Evolutionary conservation across 2,888 invertebrate species (phyloP).

Genomic region (Heliconius ismenius): DNA sequence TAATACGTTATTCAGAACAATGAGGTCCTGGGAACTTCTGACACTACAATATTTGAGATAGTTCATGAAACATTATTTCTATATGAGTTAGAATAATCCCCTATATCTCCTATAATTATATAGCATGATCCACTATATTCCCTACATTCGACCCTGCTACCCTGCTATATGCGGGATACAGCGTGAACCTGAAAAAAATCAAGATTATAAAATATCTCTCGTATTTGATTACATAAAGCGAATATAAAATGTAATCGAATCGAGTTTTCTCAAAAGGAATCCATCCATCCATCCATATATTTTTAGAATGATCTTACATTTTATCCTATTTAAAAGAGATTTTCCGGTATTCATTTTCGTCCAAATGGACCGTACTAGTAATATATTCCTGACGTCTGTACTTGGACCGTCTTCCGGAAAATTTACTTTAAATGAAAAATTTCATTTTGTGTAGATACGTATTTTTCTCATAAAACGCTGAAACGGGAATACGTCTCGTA

Average conservation of each 20-base stretch:
- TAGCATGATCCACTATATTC: no score
- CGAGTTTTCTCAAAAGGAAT: slow-evolving; percentile 3
- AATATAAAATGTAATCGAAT: neutral
- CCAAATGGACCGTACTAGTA: slow-evolving; percentile 17
- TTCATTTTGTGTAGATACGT: neutral
- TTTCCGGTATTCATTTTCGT: slow-evolving; percentile 7
- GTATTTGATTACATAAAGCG: slow-evolving; percentile 1
- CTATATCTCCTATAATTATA: no score
- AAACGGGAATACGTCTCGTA: neutral
- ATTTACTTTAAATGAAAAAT: slow-evolving; percentile 1
- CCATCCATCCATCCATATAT: neutral
- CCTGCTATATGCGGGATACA: no score
- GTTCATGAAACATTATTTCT: neutral
- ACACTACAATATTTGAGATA: neutral
- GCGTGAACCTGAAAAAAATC: no score
- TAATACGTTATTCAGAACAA: neutral
- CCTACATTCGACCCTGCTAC: no score
- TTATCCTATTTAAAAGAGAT: slow-evolving; percentile 11
- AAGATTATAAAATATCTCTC: no score
- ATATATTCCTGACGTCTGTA: slow-evolving; percentile 12
- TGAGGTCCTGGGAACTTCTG: neutral
- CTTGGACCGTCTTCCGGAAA: neutral
- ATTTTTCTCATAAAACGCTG: neutral
- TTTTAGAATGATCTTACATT: slow-evolving; percentile 10
- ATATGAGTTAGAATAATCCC: no score